Conservation (phyloP, 2,888 invertebrate genomes). For the Cylloceria caligata region DNA sequence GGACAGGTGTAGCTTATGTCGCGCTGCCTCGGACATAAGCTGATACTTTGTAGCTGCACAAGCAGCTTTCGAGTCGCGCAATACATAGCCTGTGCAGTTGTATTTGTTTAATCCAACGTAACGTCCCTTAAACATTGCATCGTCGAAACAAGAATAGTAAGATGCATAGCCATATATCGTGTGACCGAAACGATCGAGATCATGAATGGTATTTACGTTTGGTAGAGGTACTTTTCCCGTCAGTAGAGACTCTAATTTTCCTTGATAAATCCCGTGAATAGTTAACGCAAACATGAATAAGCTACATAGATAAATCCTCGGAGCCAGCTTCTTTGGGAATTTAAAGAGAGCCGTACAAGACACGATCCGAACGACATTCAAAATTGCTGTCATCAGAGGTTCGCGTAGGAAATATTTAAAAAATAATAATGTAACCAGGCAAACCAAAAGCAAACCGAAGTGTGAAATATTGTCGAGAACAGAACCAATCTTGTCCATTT, state of each 20-base stretch:
- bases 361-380: not conserved
- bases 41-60: not conserved
- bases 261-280: conserved; percentile 28
- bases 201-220: not conserved
- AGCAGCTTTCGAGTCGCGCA: not conserved
- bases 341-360: not conserved
- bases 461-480: conserved; percentile 5
- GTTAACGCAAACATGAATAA: conserved; percentile 8
- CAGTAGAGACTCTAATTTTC: not conserved
- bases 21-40: not conserved
- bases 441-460: not conserved
- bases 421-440: not conserved
- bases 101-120: not conserved
- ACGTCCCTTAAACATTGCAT: not conserved
- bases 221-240: not conserved
- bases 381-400: not conserved
- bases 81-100: not conserved
- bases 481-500: not conserved
- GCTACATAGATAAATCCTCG: conserved; percentile 5
- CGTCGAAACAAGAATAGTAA: not conserved
- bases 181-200: not conserved
- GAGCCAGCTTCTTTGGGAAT: not conserved
- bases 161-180: not conserved
- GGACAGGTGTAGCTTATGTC: not conserved
- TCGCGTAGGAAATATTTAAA: not conserved